A percentile compares a stretch with the other conserved stretches of the same genome.
These are phyloP conservation scores for Ormia ochracea DNA, from an alignment of 2,888 invertebrate species.

Conservation along the genomic window DNA sequence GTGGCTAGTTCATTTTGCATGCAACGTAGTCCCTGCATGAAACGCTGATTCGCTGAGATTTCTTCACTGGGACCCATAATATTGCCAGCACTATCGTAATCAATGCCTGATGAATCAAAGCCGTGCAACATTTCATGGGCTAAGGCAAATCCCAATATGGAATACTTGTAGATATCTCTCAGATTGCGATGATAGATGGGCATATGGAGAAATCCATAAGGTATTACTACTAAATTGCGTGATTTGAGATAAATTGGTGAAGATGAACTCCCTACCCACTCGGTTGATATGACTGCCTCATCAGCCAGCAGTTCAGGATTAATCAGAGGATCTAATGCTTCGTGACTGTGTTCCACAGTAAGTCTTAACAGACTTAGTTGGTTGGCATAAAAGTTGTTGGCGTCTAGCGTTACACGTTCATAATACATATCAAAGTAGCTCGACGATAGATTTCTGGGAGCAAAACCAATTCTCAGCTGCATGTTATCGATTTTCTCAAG, in stretches of 20 bases:
- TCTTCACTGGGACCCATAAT: conserved; percentile 73
- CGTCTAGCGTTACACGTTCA: conserved; percentile 65
- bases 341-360: conserved; percentile 67
- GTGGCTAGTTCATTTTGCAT: conserved; percentile 71
- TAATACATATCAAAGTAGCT: conserved; percentile 68
- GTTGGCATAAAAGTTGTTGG: conserved; percentile 71
- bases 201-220: conserved; percentile 70
- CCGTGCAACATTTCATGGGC: conserved; percentile 74
- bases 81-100: conserved; percentile 72
- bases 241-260: conserved; percentile 73
- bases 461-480: conserved; percentile 71
- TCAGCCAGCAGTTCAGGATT: conserved; percentile 49
- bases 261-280: conserved; percentile 70
- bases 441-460: conserved; percentile 67
- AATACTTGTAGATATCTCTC: conserved; percentile 68
- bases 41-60: conserved; percentile 68
- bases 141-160: conserved; percentile 70
- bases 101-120: conserved; percentile 72
- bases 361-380: conserved; percentile 69
- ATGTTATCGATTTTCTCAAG: conserved; percentile 69
- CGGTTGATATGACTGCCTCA: conserved; percentile 66
- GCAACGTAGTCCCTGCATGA: conserved; percentile 69
- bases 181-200: conserved; percentile 70
- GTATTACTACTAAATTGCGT: conserved; percentile 71
- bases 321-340: conserved; percentile 56